Evolutionary conservation across 2,888 invertebrate species (phyloP).

Genomic region (Glyphotaelius pellucidus): DNA sequence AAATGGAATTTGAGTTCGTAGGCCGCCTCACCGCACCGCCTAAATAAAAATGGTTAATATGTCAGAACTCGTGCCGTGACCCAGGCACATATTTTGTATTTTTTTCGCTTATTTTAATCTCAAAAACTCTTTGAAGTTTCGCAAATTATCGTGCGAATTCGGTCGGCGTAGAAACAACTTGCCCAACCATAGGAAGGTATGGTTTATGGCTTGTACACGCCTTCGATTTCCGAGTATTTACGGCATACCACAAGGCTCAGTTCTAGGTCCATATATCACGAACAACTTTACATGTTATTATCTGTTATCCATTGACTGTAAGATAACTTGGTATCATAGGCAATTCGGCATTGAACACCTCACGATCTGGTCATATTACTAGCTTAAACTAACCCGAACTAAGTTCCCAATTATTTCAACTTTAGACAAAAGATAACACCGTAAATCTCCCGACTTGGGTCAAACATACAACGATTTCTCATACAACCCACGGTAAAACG

Average conservation of each 20-base stretch:
- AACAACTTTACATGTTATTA: slow-evolving; percentile 2
- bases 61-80: slow-evolving; percentile 44
- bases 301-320: neutral
- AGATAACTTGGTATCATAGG: neutral
- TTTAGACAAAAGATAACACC: neutral
- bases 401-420: neutral
- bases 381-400: too few relatives aligned
- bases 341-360: neutral
- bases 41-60: slow-evolving; percentile 41
- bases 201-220: slow-evolving; percentile 31
- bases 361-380: neutral
- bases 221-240: slow-evolving; percentile 17
- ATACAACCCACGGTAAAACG: neutral
- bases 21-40: neutral
- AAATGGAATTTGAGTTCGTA: slow-evolving; percentile 15
- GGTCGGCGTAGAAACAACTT: neutral
- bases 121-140: slow-evolving; percentile 47
- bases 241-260: neutral
- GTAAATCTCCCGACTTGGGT: neutral
- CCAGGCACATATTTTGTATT: slow-evolving; percentile 53
- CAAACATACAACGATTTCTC: neutral
- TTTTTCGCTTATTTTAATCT: slow-evolving; percentile 54
- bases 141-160: slow-evolving; percentile 52
- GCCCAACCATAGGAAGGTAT: neutral
- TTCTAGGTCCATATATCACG: neutral